Evolutionary conservation across 2,113 vertebrate species (phyloP).

Genomic region (Lucifuga dentata): DNA sequence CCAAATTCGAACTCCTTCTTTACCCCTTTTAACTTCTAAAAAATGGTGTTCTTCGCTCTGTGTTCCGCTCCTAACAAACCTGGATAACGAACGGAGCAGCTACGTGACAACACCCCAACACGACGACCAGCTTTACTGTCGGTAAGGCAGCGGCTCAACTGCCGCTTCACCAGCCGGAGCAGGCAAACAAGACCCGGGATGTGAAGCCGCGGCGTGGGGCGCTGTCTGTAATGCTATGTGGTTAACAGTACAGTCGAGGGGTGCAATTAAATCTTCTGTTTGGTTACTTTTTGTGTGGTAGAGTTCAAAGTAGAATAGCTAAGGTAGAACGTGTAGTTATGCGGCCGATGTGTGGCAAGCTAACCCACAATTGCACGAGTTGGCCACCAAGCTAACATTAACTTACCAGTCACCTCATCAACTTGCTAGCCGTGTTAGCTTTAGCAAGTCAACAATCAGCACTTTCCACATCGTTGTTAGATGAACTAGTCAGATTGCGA

Average conservation of each 20-base stretch:
- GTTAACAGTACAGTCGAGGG: constrained; percentile 26
- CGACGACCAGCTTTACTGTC: constrained; percentile 57
- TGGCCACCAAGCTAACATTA: constrained; percentile 29
- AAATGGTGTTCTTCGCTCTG: constrained; percentile 71
- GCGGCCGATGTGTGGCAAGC: background rate
- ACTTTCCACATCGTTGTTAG: constrained; percentile 21
- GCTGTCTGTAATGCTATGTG: constrained; percentile 1
- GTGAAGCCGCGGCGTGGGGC: constrained; percentile 8
- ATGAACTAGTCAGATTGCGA: constrained; percentile 47
- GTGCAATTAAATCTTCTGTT: background rate
- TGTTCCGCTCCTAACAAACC: constrained; percentile 72
- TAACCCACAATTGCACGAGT: constrained; percentile 16
- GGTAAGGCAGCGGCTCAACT: constrained; percentile 59
- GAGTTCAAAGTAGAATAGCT: background rate
- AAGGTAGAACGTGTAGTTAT: background rate
- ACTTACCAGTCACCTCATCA: constrained; percentile 34
- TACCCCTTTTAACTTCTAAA: constrained; percentile 25
- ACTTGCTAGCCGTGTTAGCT: constrained; percentile 68
- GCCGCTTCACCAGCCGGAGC: constrained; percentile 33
- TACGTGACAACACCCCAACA: constrained; percentile 66
- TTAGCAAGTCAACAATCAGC: constrained; percentile 39
- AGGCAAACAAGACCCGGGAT: constrained; percentile 17
- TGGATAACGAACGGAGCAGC: constrained; percentile 67
- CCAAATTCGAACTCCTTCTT: constrained; percentile 10
- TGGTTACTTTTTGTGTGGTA: background rate